Conservation (phyloP, 1,140 invertebrate species). For the Chlorops oryzae region DNA sequence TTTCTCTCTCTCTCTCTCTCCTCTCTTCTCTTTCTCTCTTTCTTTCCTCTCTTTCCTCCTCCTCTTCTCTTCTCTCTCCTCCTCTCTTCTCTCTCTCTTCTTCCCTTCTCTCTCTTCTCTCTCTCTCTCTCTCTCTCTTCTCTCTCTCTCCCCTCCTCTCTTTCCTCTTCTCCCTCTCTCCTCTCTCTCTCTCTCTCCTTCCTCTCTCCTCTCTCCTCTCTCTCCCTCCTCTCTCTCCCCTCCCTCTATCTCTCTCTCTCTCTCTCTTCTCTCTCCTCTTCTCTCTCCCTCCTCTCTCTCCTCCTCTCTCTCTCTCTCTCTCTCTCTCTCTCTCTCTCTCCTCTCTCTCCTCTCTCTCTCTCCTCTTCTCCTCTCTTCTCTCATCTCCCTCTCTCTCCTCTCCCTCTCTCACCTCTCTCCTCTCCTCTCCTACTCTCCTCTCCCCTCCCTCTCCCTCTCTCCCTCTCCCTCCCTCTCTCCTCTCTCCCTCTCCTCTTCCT, state of each 20-base stretch:
- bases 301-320: not conserved
- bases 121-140: not conserved
- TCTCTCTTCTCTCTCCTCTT: not conserved
- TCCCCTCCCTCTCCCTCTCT: not conserved
- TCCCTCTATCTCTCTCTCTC: not conserved
- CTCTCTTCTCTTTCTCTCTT: not conserved
- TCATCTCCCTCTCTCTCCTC: not conserved
- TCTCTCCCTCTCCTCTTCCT: not conserved
- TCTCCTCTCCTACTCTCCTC: not conserved
- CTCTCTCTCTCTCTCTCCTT: not conserved
- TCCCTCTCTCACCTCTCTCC: not conserved
- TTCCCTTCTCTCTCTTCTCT: not conserved
- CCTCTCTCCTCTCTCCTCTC: not conserved
- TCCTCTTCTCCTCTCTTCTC: not conserved
- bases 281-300: not conserved
- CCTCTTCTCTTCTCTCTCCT: not conserved
- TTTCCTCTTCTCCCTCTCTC: not conserved
- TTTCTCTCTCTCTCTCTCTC: not conserved
- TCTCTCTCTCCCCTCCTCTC: not conserved
- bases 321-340: not conserved
- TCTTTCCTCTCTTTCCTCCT: not conserved
- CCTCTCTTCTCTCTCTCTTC: not conserved
- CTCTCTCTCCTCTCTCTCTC: not conserved
- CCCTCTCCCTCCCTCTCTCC: not conserved
- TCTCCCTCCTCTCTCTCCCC: not conserved